Conservation (phyloP, 1,140 invertebrate genomes). For the Neodiprion fabricii region DNA sequence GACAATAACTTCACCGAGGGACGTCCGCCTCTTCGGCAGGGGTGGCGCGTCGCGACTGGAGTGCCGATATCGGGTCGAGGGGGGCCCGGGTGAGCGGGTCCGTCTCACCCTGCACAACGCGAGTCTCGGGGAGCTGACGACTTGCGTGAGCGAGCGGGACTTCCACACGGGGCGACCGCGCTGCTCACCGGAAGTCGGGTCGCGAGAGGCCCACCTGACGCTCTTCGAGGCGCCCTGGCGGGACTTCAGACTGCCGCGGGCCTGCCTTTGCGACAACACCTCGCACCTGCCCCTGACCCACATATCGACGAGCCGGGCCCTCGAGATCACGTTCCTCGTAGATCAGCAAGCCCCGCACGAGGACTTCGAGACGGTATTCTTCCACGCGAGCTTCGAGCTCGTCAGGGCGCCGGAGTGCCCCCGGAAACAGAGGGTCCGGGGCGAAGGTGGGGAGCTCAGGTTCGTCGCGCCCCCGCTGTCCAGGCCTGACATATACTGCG, state of each 20-base stretch:
- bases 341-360: slow-evolving; percentile 71
- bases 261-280: slow-evolving; percentile 76
- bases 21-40: slow-evolving; percentile 79
- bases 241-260: slow-evolving; percentile 68
- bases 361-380: slow-evolving; percentile 73
- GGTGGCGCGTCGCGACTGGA: slow-evolving; percentile 77
- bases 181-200: slow-evolving; percentile 63
- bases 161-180: slow-evolving; percentile 71
- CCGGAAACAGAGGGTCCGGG: slow-evolving; percentile 68
- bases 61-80: slow-evolving; percentile 78
- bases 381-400: slow-evolving; percentile 73
- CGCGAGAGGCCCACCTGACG: slow-evolving; percentile 65
- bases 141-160: slow-evolving; percentile 74
- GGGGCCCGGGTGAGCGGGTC: slow-evolving; percentile 68
- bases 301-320: slow-evolving; percentile 67
- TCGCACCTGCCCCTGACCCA: slow-evolving; percentile 69
- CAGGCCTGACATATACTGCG: slow-evolving; percentile 70
- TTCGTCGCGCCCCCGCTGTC: slow-evolving; percentile 68
- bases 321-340: slow-evolving; percentile 70
- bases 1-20: slow-evolving; percentile 71
- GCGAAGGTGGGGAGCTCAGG: slow-evolving; percentile 67
- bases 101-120: slow-evolving; percentile 75
- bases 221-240: slow-evolving; percentile 72
- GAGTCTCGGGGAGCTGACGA: slow-evolving; percentile 70
- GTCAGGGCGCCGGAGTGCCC: slow-evolving; percentile 70